Evolutionary conservation across 2,797 vertebrate genomes (phyloP), one percentile per base, ranked within the genome.

Genomic region (Mustela erminea): DNA sequence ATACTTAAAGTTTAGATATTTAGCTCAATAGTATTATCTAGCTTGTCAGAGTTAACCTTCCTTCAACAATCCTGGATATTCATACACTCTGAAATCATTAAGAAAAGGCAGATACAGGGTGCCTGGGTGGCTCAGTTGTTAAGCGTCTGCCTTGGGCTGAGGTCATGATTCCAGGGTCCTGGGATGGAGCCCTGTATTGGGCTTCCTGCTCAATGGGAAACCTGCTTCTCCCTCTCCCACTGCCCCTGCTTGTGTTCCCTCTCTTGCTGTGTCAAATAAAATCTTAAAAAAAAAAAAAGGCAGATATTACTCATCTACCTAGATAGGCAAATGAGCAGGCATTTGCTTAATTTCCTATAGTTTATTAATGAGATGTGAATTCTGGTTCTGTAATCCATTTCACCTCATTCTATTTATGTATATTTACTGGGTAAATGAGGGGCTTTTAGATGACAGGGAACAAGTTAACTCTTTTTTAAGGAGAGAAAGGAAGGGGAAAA

Each of bases 401-500:
- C 23, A 58, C 43, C 23, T 9, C 1, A 38, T 13, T 58, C 68
- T 41, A 77, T 21, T 54, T 29, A 20, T 6, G 6, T 49, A 38
- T 3, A 43, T 83, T 60, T 87, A 84, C 18, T 29, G 2, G 7
- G 1, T 70, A 43, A 66, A 13, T 90, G 23, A 75, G 10, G 10
- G 2, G 4, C 54, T 89, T 66, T 32, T n/a, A 54, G 38, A 60
- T 32, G 35, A 77, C 60, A n/a, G 2, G 2, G 41, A 49, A 35
- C 0, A 77, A 25, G 1, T 18, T 56, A 4, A 90, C 4, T 9
- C 12, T 70, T 60, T 80, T 23, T 46, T 9, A 52, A 38, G 7
- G 0, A 2, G 7, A 21, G 3, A 32, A 27, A 4, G 5, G 25
- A 10, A 21, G 0, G 46, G 15, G 20, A 0, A 25, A 52, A 89